Evolutionary conservation across 37 sponge, comb jelly and placozoan species (phyloP).

Genomic region (Bolinopsis microptera): DNA sequence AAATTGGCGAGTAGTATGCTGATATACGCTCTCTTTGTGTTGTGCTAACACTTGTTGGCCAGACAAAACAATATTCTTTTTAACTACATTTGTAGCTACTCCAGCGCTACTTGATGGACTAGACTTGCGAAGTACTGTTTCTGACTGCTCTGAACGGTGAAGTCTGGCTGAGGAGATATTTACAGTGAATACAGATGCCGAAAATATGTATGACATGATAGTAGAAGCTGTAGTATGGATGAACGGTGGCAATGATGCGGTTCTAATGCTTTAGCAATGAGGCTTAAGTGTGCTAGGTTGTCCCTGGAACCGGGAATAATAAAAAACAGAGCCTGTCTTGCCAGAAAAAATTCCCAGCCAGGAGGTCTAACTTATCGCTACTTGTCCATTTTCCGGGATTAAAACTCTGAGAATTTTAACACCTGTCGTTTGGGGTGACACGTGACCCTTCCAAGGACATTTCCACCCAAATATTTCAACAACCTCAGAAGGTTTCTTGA

Average conservation of each 20-base stretch:
- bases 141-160: neutral
- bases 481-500: neutral
- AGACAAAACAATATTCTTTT: neutral
- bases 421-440: neutral
- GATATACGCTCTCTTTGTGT: neutral
- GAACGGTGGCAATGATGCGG: neutral
- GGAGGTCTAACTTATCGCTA: neutral
- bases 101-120: neutral
- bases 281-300: no score
- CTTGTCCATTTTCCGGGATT: neutral
- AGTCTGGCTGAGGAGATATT: neutral
- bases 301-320: no score
- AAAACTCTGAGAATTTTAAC: neutral
- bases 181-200: neutral
- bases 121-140: neutral
- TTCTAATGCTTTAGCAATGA: no score
- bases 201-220: neutral
- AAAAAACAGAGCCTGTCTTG: no score
- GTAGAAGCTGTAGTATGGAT: neutral
- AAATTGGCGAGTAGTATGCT: neutral
- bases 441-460: neutral
- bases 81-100: neutral
- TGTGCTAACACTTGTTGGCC: neutral
- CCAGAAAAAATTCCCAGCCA: neutral
- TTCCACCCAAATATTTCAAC: neutral